Evolutionary conservation across 1,140 invertebrate genomes (phyloP), one percentile per base, ranked within the genome.

Genomic region (Hestina assimilis): DNA sequence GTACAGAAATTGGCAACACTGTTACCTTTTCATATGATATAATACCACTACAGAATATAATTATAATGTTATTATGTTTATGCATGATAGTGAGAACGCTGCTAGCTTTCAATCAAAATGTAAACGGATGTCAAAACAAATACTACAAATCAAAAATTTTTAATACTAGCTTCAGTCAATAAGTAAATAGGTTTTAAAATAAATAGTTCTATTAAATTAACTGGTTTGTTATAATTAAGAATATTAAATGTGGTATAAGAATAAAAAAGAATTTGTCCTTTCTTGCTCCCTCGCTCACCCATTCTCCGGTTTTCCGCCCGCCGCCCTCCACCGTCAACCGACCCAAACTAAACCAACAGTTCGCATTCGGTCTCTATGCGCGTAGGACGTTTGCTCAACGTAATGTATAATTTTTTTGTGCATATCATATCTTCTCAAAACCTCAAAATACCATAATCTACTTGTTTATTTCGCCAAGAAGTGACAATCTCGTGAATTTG

Each of bases 401-500:
- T 73, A 72, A 89, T 88, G 87, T 83, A 71, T 83, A 79, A 76
- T 81, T 87, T 86, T 87, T 86, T 83, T 83, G 82, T 89, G 84
- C 79, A 88, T 61, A 75, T 85, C 45, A 88, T 83, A 86, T 81
- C 76, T 65, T 82, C 75, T 63, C 79, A 83, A 83, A 83, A 79
- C 60, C 72, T 83, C 47, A 88, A 85, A 85, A 88, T 88, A 85
- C 80, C 85, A 69, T 86, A 79, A 79, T 79, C 67, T 64, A 71
- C 57, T 72, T 72, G 69, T 73, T 76, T 60, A 66, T 68, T 62
- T 66, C 59, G 71, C 62, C 66, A 56, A 67, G 42, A 73, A 85
- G 83, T 88, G 83, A 70, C 70, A 60, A 79, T 78, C 63, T 55
- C 55, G 82, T 85, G 85, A 84, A 66, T 67, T 73, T 73, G 66